Evolutionary conservation across 2,888 invertebrate genomes (phyloP).

Genomic region (Chalcosyrphus nemorum): DNA sequence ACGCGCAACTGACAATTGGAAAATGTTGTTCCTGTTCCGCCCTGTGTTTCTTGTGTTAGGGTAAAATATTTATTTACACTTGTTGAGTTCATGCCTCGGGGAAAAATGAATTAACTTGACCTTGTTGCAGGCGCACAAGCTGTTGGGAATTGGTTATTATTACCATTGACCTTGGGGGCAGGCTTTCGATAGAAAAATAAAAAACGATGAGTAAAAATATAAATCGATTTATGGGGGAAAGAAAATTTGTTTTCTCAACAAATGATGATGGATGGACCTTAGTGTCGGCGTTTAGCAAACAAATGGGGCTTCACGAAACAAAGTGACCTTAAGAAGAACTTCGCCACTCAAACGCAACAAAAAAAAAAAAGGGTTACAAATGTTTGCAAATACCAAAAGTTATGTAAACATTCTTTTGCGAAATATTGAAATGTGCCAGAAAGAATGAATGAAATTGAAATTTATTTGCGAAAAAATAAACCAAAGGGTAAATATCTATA

Average conservation of each 20-base stretch:
- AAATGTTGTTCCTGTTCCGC: neutral
- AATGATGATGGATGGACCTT: neutral
- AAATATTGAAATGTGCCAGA: neutral
- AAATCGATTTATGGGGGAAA: neutral
- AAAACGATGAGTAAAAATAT: neutral
- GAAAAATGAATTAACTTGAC: neutral
- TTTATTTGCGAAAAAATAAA: neutral
- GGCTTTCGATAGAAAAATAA: neutral
- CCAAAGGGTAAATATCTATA: neutral
- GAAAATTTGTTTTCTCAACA: neutral
- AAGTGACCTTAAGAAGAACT: neutral
- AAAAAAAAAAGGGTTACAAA: neutral
- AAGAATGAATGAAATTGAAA: neutral
- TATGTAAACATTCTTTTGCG: neutral
- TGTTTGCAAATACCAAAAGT: neutral
- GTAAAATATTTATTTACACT: neutral
- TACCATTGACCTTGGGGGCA: slow-evolving; percentile 1
- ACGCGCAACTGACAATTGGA: neutral
- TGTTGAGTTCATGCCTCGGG: neutral
- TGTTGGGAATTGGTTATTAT: slow-evolving; percentile 9
- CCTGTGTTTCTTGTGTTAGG: neutral
- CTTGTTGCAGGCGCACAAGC: slow-evolving; percentile 5
- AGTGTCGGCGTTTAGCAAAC: neutral
- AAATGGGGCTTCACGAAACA: neutral
- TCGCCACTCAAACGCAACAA: too few relatives aligned